Base-by-base conservation (phyloP, 2,797 vertebrate species). In the Amblyraja radiata region DNA sequence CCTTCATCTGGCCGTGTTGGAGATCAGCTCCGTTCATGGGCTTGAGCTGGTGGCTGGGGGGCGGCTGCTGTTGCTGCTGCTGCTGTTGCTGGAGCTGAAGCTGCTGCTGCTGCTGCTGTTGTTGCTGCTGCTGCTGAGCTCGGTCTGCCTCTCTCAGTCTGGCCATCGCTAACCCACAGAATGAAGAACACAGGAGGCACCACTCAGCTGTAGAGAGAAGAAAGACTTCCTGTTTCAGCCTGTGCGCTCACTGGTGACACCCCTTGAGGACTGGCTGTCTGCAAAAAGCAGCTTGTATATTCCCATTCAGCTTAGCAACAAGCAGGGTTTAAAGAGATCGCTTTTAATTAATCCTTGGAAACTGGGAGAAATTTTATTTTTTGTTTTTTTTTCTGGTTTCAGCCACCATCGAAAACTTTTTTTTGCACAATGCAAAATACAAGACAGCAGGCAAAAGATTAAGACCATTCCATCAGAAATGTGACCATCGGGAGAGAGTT, bases 161-260 rank as follows among this genome's bases (percentile, higher is more conserved):
- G 98, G 98, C 98, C 98, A 99, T 99, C 97, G 95, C 97, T 97
- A 97, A 97, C 97, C 97, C 96, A 96, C 97, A 97, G 97, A 74
- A 76, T 92, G 65, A 46, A 76, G 71, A 91, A 74, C 68, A 76
- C 90, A 92, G 90, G 68, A 92, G 68, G 68, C 90, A 92, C 71
- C 90, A 73, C 90, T 92, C 71, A 92, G 90, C 90, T 92, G 68
- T 92, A 68, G 68, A 74, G 90, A 92, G 28, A 92, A 76, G 46
- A 76, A 46, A 92, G 71, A 92, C 90, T 92, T 92, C 90, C 90
- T 92, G 90, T 92, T 92, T 76, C 90, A 92, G 71, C 90, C 71
- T 92, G 71, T 76, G 71, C 10, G 71, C 90, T 76, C 90, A 74
- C 23, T 92, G 90, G 90, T 76, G 68, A 74, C 90, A 92, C 90